Percentiles rank a stretch among this genome's conserved stretches.
phyloP scores from a whole-genome alignment of 2,888 invertebrate species.

The Morpho deidamia region DNA sequence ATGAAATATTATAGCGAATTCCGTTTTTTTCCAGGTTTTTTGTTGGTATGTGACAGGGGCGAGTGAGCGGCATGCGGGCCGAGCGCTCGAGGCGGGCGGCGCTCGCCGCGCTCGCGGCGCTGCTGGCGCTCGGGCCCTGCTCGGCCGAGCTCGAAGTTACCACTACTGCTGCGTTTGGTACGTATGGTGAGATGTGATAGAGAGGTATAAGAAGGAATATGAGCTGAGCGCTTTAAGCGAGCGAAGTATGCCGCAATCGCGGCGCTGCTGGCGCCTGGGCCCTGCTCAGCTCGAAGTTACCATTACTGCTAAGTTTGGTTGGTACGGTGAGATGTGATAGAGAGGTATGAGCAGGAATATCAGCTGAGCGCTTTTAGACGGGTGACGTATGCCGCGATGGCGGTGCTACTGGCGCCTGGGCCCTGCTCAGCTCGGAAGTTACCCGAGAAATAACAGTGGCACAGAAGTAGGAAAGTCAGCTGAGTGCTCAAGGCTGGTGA shows the following conservation, averaged over 20 bases:
- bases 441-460: no score
- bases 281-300: not conserved
- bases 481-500: conserved; percentile 56
- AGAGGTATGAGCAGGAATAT: conserved; percentile 31
- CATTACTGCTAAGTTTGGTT: conserved; percentile 36
- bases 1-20: no score
- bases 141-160: conserved; percentile 39
- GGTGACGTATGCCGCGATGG: conserved; percentile 56
- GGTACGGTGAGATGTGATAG: conserved; percentile 18
- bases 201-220: conserved; percentile 32
- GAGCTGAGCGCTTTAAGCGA: not conserved
- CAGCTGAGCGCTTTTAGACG: no score
- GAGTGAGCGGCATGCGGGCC: conserved; percentile 64
- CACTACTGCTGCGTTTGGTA: conserved; percentile 35
- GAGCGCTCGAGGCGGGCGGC: conserved; percentile 55
- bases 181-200: conserved; percentile 24
- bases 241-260: not conserved
- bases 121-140: conserved; percentile 45
- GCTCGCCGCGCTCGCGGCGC: conserved; percentile 63
- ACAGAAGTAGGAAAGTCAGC: conserved; percentile 70
- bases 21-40: conserved; percentile 40
- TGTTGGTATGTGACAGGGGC: conserved; percentile 65
- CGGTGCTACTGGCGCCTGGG: conserved; percentile 51
- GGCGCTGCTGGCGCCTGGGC: not conserved
- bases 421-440: conserved; percentile 36